Conservation (phyloP, 2,888 invertebrate genomes). For the Palloptera scutellata region DNA sequence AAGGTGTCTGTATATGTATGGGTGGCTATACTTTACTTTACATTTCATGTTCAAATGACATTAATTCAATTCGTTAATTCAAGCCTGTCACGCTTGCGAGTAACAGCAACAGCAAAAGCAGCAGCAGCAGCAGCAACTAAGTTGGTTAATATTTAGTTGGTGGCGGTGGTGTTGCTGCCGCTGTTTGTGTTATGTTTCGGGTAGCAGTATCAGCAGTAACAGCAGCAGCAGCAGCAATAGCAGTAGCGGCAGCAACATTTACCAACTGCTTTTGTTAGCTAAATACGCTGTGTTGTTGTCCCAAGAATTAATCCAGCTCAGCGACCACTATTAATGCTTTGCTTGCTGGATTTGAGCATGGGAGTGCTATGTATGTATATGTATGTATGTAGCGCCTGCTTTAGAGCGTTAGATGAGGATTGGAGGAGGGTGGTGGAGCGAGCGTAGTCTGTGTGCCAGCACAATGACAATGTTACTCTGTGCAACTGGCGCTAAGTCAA, state of each 20-base stretch:
- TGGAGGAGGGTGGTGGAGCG: not conserved
- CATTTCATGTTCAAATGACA: constrained; percentile 43
- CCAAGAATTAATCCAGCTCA: constrained; percentile 36
- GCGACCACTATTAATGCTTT: not conserved
- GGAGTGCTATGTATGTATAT: not conserved
- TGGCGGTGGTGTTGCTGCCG: not conserved
- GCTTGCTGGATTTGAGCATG: not conserved
- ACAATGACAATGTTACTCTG: not conserved
- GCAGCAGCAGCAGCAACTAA: no score
- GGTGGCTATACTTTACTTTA: not conserved
- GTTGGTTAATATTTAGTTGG: not conserved
- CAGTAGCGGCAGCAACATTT: not conserved
- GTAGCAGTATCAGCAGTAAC: not conserved
- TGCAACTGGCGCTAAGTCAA: constrained; percentile 43
- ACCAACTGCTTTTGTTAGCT: constrained; percentile 5
- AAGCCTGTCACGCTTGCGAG: constrained; percentile 41
- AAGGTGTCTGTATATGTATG: not conserved
- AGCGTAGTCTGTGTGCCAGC: not conserved
- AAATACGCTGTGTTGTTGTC: constrained; percentile 19
- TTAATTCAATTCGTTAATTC: constrained; percentile 44
- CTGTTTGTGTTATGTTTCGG: not conserved
- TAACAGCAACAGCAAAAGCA: constrained; percentile 11
- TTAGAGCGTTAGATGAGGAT: not conserved
- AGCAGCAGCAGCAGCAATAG: not conserved
- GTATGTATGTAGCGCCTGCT: not conserved